Base-by-base conservation (phyloP, 2,797 vertebrate species). In the Channallabes apus region DNA sequence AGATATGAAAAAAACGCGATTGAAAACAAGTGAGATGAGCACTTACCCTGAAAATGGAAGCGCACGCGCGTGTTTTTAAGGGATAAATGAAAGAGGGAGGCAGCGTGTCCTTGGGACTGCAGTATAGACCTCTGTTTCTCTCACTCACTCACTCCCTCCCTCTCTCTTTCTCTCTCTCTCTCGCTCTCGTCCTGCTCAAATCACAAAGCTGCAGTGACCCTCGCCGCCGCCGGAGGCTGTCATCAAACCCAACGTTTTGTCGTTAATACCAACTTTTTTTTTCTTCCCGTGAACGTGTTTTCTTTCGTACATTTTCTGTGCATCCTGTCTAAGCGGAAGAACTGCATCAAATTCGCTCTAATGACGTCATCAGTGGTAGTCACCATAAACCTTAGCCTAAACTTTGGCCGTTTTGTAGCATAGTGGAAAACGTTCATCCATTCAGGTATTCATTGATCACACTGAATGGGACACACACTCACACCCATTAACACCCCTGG, bases 41-140 rank as follows among this genome's bases (percentile, higher is more conserved):
- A 73, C 88, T 89, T 84, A 90, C 90, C 87, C 38, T 22, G 78
- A 76, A 59, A 81, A 54, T 58, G 22, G 38, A 32, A 46, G 20
- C 3, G 29, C 6, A 54, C 75, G 56, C 72, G 84, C 87, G 82
- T 65, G 51, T 8, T 61, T 78, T 69, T 22, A 46, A 12, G 77
- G 35, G 64, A 82, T 56, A 29, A 85, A 84, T 88, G 1, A 9
- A 82, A 84, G 79, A 84, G 72, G 69, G 83, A 24, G 35, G 61
- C 35, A 41, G 72, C 85, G 84, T 87, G 88, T 88, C 90, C 90
- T 88, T 89, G 85, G 27, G 80, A 58, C 82, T 83, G 88, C 85
- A 38, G 79, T 84, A 56, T 12, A 64, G n/a, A 29, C 7, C 68
- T 61, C 54, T 14, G 6, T 5, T 54, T 54, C 51, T 54, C 51